Evolutionary conservation across 92 coral and sea anemone genomes (phyloP).

Genomic region (Porites rus): DNA sequence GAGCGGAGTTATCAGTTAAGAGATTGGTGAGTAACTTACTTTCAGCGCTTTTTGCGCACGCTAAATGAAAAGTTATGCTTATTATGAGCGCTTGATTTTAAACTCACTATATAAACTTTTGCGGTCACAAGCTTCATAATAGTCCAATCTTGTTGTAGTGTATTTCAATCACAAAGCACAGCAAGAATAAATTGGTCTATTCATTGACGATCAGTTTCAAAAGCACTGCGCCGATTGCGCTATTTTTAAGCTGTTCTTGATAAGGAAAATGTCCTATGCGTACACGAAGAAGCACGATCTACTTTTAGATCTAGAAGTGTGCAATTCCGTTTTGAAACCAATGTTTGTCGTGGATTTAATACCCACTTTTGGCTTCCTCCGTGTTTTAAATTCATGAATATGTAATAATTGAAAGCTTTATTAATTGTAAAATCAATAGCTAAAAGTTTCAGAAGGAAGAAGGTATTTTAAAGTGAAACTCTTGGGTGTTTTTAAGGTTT

Average conservation of each 20-base stretch:
- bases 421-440: constrained; percentile 23
- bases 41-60: background rate
- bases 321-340: background rate
- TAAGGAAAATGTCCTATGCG: background rate
- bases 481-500: background rate
- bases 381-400: constrained; percentile 16
- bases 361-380: background rate
- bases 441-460: constrained; percentile 8
- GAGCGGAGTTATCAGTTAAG: background rate
- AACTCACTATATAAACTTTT: constrained; percentile 6
- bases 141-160: constrained; percentile 28
- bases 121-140: constrained; percentile 30
- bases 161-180: constrained; percentile 45
- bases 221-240: background rate
- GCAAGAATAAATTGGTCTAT: constrained; percentile 26
- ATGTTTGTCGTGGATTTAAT: background rate
- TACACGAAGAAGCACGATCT: background rate
- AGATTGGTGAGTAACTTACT: constrained; percentile 21
- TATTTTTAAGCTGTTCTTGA: constrained; percentile 6
- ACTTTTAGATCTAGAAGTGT: background rate
- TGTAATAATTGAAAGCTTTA: constrained; percentile 5
- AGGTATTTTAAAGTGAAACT: too few species aligned
- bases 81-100: background rate
- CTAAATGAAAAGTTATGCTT: background rate
- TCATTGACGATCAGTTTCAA: constrained; percentile 5